Evolutionary conservation across 1,140 invertebrate genomes (phyloP).

Genomic region (Megathymus violae): DNA sequence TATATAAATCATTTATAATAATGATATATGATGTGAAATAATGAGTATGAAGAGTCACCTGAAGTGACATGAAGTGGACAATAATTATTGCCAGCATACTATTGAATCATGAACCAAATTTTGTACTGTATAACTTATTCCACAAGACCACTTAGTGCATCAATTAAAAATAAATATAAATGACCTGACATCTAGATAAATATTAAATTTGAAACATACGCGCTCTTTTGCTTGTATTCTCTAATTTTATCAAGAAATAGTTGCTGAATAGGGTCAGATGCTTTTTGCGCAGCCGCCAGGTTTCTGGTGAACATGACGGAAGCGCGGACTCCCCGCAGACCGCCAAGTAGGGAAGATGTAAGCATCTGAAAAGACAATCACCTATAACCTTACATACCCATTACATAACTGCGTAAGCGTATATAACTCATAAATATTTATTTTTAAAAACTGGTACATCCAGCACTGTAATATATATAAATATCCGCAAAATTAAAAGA

Average conservation of each 20-base stretch:
- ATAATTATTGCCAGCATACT: too few species aligned
- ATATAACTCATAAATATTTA: slow-evolving; percentile 29
- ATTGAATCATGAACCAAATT: too few species aligned
- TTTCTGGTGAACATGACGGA: slow-evolving; percentile 85
- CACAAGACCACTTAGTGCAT: too few species aligned
- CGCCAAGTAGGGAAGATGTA: slow-evolving; percentile 63
- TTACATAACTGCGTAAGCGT: slow-evolving; percentile 67
- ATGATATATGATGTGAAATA: too few species aligned
- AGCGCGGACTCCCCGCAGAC: slow-evolving; percentile 61
- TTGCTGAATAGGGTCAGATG: slow-evolving; percentile 95
- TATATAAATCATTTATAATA: too few species aligned
- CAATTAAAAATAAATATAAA: too few species aligned
- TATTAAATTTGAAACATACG: slow-evolving; percentile 56
- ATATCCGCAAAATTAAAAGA: slow-evolving; percentile 7
- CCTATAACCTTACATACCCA: slow-evolving; percentile 65
- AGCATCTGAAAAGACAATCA: slow-evolving; percentile 75
- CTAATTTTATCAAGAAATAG: slow-evolving; percentile 96
- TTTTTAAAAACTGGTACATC: neutral
- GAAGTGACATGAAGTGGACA: too few species aligned
- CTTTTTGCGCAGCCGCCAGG: slow-evolving; percentile 89
- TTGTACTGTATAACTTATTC: too few species aligned
- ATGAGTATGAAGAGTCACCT: too few species aligned
- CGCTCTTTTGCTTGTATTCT: slow-evolving; percentile 90
- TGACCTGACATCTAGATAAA: neutral
- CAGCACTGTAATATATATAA: neutral